phyloP scores from a whole-genome alignment of 53 echinoderm and acorn worm species.

The Arbacia lixula region DNA sequence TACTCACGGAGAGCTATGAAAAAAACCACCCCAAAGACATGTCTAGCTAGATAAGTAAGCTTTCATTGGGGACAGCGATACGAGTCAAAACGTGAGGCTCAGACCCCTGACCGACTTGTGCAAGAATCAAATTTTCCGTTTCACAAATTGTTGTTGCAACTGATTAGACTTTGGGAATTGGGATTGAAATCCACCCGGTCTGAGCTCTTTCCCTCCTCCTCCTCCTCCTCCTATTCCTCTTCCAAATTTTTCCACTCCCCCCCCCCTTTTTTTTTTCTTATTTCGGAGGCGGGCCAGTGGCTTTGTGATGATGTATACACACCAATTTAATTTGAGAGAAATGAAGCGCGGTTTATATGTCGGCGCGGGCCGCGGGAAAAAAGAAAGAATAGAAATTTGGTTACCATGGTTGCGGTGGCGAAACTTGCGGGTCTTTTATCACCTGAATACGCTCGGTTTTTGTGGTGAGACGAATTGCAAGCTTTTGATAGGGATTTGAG shows the following conservation, averaged over 20 bases:
- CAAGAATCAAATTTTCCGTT: constrained; percentile 14
- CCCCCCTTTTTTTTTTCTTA: not conserved
- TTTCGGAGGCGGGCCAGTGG: not conserved
- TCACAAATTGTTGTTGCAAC: constrained; percentile 27
- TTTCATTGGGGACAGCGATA: too few species aligned
- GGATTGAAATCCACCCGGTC: constrained; percentile 15
- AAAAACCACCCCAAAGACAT: too few species aligned
- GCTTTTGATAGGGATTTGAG: too few species aligned
- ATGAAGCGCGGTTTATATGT: constrained; percentile 4
- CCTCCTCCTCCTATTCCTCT: not conserved
- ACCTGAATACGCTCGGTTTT: too few species aligned
- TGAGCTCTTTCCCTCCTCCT: not conserved
- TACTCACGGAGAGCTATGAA: too few species aligned
- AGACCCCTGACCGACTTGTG: constrained; percentile 16
- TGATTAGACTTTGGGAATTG: constrained; percentile 32
- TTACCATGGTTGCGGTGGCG: constrained; percentile 8
- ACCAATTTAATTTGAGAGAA: constrained; percentile 28
- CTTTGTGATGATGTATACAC: constrained; percentile 17
- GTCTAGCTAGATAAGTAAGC: too few species aligned
- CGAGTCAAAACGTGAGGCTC: not conserved
- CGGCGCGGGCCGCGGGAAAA: not conserved
- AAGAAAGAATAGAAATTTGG: constrained; percentile 16
- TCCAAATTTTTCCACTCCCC: not conserved
- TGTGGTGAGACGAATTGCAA: too few species aligned
- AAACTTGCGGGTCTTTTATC: constrained; percentile 19